phyloP scores from a whole-genome alignment of 1,140 invertebrate genomes.

The Drosophila paulistorum region DNA sequence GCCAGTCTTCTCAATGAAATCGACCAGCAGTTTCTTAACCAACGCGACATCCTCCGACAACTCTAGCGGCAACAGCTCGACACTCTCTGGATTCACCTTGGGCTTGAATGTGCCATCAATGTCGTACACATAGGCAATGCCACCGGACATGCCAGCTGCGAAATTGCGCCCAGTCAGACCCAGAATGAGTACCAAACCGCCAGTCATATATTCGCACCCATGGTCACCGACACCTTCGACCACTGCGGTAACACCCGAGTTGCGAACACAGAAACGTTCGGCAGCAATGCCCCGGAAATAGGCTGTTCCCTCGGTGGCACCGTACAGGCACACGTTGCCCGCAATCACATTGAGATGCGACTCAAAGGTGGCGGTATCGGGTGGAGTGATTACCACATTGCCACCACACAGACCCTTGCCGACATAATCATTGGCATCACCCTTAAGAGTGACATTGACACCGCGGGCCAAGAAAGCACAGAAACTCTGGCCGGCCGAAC shows the following conservation, averaged over 20 bases:
- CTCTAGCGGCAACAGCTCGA: conserved; percentile 93
- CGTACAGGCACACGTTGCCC: conserved; percentile 99
- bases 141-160: conserved; percentile 98
- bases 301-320: conserved; percentile 96
- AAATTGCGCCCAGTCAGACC: conserved; percentile 98
- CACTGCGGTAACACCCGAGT: conserved; percentile 97
- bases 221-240: conserved; percentile 98
- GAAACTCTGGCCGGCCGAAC: conserved; percentile 99
- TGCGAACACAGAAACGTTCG: conserved; percentile 98
- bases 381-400: conserved; percentile 96
- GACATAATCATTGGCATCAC: conserved; percentile 99
- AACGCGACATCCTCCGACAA: conserved; percentile 91
- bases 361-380: conserved; percentile 91
- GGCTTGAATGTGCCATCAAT: conserved; percentile 91
- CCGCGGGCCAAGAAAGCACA: conserved; percentile 98
- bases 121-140: conserved; percentile 98
- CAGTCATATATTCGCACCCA: conserved; percentile 99
- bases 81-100: conserved; percentile 96
- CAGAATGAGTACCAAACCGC: conserved; percentile 94
- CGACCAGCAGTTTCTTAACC: conserved; percentile 91
- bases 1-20: conserved; percentile 95
- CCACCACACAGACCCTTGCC: conserved; percentile 97
- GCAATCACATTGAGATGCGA: conserved; percentile 98
- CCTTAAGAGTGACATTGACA: conserved; percentile 95
- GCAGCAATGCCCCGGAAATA: conserved; percentile 98